Conservation (phyloP, 2,888 invertebrate species). For the Leptinotarsa tumamoca region DNA sequence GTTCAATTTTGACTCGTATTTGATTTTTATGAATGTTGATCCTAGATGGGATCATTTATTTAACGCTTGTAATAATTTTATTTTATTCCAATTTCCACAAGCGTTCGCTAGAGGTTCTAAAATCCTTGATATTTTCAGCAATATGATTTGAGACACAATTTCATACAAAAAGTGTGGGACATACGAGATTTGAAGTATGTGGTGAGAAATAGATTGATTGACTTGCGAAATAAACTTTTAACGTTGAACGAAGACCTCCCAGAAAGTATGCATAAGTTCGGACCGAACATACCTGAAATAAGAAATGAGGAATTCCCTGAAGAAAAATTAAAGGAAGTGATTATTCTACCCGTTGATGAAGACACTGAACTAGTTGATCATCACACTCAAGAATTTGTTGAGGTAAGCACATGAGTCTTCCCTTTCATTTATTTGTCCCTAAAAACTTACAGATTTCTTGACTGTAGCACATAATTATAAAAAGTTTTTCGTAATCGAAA, state of each 20-base stretch:
- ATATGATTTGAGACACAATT: constrained; percentile 67
- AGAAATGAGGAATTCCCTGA: constrained; percentile 56
- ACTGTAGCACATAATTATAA: too few species aligned
- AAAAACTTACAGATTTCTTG: too few species aligned
- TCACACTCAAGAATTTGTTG: constrained; percentile 4
- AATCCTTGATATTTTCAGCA: constrained; percentile 59
- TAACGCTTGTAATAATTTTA: too few species aligned
- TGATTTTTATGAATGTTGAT: too few species aligned
- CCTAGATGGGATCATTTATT: too few species aligned
- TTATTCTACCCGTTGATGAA: constrained; percentile 44
- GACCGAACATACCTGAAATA: constrained; percentile 50
- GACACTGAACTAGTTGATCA: constrained; percentile 36
- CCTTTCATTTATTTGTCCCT: background rate
- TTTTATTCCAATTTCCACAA: background rate
- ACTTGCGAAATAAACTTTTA: constrained; percentile 62
- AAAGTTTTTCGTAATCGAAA: too few species aligned
- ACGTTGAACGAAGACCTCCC: constrained; percentile 68
- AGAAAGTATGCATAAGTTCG: constrained; percentile 41
- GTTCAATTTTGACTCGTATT: too few species aligned
- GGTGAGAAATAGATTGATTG: constrained; percentile 62
- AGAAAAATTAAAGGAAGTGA: constrained; percentile 49
- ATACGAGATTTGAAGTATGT: constrained; percentile 66
- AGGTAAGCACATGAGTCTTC: background rate
- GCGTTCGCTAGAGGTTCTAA: background rate
- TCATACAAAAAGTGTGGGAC: constrained; percentile 66